Evolutionary conservation across 2,888 invertebrate species (phyloP).

Genomic region (Amphipoea oculea): DNA sequence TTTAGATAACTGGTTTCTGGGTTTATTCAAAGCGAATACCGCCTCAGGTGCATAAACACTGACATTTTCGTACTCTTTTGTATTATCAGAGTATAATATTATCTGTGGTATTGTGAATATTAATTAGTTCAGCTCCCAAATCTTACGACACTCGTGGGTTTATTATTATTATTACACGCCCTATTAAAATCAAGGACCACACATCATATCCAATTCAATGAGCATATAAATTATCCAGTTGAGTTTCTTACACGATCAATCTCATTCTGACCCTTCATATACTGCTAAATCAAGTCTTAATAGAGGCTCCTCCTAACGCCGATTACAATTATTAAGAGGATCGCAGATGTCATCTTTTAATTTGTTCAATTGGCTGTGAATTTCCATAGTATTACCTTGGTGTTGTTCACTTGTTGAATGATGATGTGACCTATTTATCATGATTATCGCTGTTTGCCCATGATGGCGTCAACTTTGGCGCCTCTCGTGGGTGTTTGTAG

Average conservation of each 20-base stretch:
- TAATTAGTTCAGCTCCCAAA: slow-evolving; percentile 4
- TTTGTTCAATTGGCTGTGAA: slow-evolving; percentile 72
- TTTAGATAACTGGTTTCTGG: background rate
- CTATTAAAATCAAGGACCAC: slow-evolving; percentile 51
- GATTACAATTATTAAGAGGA: slow-evolving; percentile 64
- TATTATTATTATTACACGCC: background rate
- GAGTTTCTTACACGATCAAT: slow-evolving; percentile 59
- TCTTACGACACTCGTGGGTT: slow-evolving; percentile 29
- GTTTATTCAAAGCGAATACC: background rate
- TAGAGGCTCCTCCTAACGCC: slow-evolving; percentile 54
- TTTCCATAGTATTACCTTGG: slow-evolving; percentile 66
- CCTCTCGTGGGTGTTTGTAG: slow-evolving; percentile 69
- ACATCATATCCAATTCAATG: slow-evolving; percentile 44
- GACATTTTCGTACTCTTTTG: background rate
- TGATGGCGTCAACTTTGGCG: slow-evolving; percentile 84
- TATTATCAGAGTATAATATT: background rate
- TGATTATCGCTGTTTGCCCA: slow-evolving; percentile 73
- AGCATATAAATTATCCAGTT: slow-evolving; percentile 56
- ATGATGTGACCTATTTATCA: slow-evolving; percentile 77
- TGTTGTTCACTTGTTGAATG: slow-evolving; percentile 38
- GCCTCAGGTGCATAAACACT: background rate
- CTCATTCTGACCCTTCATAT: slow-evolving; percentile 56
- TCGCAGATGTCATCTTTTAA: slow-evolving; percentile 68
- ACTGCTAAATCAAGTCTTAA: slow-evolving; percentile 61
- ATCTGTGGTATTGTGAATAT: background rate